Evolutionary conservation across 2,113 vertebrate genomes (phyloP).

Genomic region (Charadrius vociferus): DNA sequence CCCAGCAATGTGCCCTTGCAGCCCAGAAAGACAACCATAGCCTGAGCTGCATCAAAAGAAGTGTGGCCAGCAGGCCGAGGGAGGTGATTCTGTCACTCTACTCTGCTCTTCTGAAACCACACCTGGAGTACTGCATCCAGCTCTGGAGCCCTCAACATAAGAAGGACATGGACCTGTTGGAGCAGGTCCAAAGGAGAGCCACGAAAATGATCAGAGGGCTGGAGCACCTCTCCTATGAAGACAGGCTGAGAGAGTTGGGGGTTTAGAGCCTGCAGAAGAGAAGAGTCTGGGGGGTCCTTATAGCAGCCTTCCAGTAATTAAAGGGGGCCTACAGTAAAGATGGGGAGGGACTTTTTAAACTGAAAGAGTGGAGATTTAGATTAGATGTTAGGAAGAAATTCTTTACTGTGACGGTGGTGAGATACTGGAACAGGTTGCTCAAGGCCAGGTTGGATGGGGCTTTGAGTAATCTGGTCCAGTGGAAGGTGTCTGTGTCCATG

Average conservation of each 20-base stretch:
- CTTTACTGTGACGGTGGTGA: not conserved
- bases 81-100: too few relatives aligned
- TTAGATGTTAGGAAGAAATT: not conserved
- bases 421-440: not conserved
- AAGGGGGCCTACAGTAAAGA: not conserved
- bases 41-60: too few relatives aligned
- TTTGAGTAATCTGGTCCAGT: not conserved
- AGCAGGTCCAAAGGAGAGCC: not conserved
- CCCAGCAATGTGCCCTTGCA: not conserved
- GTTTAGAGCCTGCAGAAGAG: not conserved
- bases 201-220: not conserved
- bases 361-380: not conserved
- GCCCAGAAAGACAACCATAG: too few relatives aligned
- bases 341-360: not conserved
- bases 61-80: too few relatives aligned
- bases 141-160: too few relatives aligned
- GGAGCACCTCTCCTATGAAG: not conserved
- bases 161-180: too few relatives aligned
- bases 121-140: too few relatives aligned
- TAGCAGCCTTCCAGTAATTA: not conserved
- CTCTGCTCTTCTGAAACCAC: too few relatives aligned
- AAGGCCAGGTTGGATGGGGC: not conserved
- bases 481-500: not conserved
- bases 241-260: not conserved
- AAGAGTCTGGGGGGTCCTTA: not conserved